Conservation (phyloP, 2,113 vertebrate genomes). For the Pycnonotus jocosus region DNA sequence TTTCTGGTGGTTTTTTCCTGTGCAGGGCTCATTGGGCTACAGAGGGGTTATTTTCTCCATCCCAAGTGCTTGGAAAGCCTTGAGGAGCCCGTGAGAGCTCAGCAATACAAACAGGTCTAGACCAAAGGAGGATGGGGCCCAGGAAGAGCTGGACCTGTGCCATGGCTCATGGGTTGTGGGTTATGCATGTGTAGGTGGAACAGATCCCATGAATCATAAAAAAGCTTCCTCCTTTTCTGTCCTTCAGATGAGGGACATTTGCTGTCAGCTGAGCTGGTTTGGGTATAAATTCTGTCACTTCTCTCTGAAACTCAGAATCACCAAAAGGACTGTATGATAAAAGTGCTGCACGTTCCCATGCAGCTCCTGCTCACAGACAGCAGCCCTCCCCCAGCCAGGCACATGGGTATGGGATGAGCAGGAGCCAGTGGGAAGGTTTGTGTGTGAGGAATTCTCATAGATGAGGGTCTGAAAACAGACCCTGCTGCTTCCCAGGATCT, state of each 20-base stretch:
- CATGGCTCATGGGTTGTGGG: not conserved
- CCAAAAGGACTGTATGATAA: not conserved
- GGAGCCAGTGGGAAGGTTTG: not conserved
- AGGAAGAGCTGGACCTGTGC: not conserved
- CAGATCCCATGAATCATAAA: slow-evolving; percentile 38
- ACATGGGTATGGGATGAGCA: not conserved
- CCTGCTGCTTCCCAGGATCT: fast-evolving
- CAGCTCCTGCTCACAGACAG: not conserved
- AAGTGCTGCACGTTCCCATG: not conserved
- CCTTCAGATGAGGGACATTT: not conserved
- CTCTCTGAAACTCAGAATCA: not conserved
- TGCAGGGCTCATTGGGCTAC: not conserved
- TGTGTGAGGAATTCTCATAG: not conserved
- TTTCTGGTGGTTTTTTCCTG: not conserved
- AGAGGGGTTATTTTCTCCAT: not conserved
- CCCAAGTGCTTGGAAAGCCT: not conserved
- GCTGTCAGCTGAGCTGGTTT: slow-evolving; percentile 25
- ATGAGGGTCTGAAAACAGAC: not conserved
- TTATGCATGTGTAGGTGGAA: slow-evolving; percentile 14
- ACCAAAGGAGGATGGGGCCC: not conserved
- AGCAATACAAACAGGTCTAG: not conserved
- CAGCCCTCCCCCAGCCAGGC: not conserved
- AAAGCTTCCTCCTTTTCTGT: not conserved
- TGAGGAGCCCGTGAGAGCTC: not conserved
- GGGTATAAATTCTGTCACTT: not conserved